These are phyloP conservation scores for Rhadinocentrus ornatus DNA, from an alignment of 2,797 vertebrate genomes.

Conservation along the genomic window DNA sequence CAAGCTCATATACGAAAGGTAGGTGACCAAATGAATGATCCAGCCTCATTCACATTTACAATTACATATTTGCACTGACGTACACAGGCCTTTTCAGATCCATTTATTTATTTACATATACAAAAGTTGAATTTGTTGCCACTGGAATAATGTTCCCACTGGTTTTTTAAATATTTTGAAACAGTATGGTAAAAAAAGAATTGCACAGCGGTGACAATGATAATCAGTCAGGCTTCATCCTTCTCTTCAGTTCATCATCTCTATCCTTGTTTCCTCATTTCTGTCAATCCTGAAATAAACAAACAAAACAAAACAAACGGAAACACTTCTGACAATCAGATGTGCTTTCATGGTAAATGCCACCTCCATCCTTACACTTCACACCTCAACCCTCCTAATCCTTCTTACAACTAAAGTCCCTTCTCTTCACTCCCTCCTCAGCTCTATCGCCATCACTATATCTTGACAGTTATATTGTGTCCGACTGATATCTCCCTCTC, in stretches of 20 bases:
- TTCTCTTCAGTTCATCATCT: not conserved
- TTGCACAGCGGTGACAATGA: not conserved
- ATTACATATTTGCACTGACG: not conserved
- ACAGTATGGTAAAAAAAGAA: not conserved
- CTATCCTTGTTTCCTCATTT: not conserved
- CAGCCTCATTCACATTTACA: not conserved
- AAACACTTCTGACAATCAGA: slow-evolving; percentile 2
- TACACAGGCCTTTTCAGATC: not conserved
- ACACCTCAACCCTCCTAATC: slow-evolving; percentile 41
- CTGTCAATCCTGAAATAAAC: not conserved
- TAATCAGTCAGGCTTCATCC: not conserved
- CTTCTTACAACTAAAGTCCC: slow-evolving; percentile 42
- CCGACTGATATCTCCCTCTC: slow-evolving; percentile 26
- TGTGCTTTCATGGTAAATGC: slow-evolving; percentile 47
- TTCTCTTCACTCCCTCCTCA: slow-evolving; percentile 14
- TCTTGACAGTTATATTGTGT: slow-evolving; percentile 51
- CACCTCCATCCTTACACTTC: slow-evolving; percentile 23
- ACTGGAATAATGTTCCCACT: not conserved
- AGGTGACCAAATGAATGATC: slow-evolving; percentile 10
- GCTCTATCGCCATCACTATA: slow-evolving; percentile 42
- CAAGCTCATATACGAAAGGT: slow-evolving; percentile 96
- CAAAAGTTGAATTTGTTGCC: too few relatives aligned
- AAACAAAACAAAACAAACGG: not conserved
- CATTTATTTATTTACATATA: not conserved
- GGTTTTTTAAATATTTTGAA: not conserved